Evolutionary conservation across 2,888 invertebrate species (phyloP), one percentile per base, ranked within the genome.

Genomic region (Melikaiella ostensackeni): DNA sequence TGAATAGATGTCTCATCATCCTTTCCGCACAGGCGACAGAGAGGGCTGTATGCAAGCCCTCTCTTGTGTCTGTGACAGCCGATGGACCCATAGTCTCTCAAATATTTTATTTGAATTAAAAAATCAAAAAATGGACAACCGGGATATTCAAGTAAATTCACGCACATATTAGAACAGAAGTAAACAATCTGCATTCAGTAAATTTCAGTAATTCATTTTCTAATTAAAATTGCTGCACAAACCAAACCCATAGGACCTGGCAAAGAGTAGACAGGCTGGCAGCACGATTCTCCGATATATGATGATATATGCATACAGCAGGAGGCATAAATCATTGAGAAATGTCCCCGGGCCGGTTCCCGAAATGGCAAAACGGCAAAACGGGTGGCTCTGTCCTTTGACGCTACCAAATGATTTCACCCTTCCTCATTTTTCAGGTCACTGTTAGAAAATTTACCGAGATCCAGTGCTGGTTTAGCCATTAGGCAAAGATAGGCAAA

Each of bases 201-300:
- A 64, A 42, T 64, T n/a, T 42, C 24, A 24, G 64, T 42, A 16
- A 64, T 42, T 64, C 1, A 64, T 64, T 42, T 64, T 50, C 19
- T 33, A 70, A 70, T 70, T 70, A 70, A 70, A 50, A 70, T 50
- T 55, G 11, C 50, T 50, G 30, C 27, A n/a, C 33, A 70, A 70
- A 50, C n/a, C 46, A 30, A 66, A 19, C 27, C 6, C 27, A 66
- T 9, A 19, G 30, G 11, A 11, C 11, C 13, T 70, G 46, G 27
- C 46, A n/a, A 46, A 70, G n/a, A 27, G 30, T 19, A 70, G 70
- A 50, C 70, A 50, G 50, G 46, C 70, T 50, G 70, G 50, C 70
- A 50, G 70, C 70, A 16, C 42, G 50, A 70, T 70, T 70, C 70
- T 70, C 70, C 33, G 50, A 70, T 70, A 70, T 70, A 70, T 70